phyloP scores from a whole-genome alignment of 2,888 invertebrate species.

The Troilus luridus region DNA sequence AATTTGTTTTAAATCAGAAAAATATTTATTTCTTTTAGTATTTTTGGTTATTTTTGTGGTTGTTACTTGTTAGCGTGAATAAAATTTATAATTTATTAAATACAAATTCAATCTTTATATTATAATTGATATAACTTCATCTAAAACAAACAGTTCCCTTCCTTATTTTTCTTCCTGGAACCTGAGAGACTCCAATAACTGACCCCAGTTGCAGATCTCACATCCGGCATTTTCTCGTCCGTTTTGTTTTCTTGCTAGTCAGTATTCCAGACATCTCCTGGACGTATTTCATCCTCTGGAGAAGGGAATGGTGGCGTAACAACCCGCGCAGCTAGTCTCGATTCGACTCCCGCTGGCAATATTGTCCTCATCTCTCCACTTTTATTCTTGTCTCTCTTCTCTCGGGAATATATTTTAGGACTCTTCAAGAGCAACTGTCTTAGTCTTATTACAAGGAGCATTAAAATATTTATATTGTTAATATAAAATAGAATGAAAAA shows the following conservation, averaged over 20 bases:
- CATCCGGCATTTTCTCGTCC: background rate
- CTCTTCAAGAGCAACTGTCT: background rate
- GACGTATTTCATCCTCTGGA: background rate
- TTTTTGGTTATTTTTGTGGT: too few relatives aligned
- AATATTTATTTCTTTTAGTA: too few relatives aligned
- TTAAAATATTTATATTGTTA: too few relatives aligned
- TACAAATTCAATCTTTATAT: too few relatives aligned
- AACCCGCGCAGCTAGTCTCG: background rate
- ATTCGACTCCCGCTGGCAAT: background rate
- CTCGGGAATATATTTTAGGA: background rate
- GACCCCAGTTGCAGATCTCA: background rate
- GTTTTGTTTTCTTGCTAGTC: constrained; percentile 13
- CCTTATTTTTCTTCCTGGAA: background rate
- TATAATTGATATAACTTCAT: too few relatives aligned
- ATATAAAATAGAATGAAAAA: too few relatives aligned
- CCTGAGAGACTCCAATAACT: background rate
- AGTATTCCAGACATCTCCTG: background rate
- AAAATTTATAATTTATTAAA: too few relatives aligned
- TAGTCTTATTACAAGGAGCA: too few relatives aligned
- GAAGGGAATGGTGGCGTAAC: background rate
- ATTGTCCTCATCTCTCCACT: constrained; percentile 1
- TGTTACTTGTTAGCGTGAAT: too few relatives aligned
- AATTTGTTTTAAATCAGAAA: too few relatives aligned
- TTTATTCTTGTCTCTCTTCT: background rate
- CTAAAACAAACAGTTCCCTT: background rate